Percentiles rank a stretch among this genome's conserved stretches.
These are phyloP conservation scores for Mellilla xanthometata DNA, from an alignment of 2,888 invertebrate species.

Conservation along the genomic window DNA sequence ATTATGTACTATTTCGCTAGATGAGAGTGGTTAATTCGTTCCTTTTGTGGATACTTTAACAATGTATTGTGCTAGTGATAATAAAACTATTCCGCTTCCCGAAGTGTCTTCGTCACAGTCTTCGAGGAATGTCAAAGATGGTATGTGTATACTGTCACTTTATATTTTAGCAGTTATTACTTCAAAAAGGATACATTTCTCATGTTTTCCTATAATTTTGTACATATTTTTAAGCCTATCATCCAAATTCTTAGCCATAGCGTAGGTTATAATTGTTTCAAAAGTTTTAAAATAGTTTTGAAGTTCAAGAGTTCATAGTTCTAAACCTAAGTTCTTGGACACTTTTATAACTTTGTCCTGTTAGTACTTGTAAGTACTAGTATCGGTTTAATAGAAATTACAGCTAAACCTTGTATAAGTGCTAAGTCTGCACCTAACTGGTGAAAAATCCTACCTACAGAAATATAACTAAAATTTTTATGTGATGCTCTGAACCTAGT, in stretches of 20 bases:
- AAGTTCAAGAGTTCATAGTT: slow-evolving; percentile 19
- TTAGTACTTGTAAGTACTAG: no score
- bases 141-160: slow-evolving; percentile 79
- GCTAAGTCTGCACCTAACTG: no score
- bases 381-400: no score
- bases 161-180: slow-evolving; percentile 24
- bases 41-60: slow-evolving; percentile 56
- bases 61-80: slow-evolving; percentile 89
- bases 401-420: no score
- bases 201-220: not conserved
- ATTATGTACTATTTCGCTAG: slow-evolving; percentile 79
- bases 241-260: slow-evolving; percentile 1
- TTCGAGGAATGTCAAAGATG: slow-evolving; percentile 88
- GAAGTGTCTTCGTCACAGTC: slow-evolving; percentile 88
- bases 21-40: slow-evolving; percentile 79
- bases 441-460: no score
- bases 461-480: no score
- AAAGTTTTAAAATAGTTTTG: slow-evolving; percentile 32
- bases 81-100: slow-evolving; percentile 87
- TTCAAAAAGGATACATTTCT: slow-evolving; percentile 7
- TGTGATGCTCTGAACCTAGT: no score
- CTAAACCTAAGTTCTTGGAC: not conserved
- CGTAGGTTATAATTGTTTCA: slow-evolving; percentile 16
- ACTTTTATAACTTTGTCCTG: not conserved
- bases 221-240: not conserved